These are phyloP conservation scores for Euleptes europaea DNA, from an alignment of 2,113 vertebrate genomes.

Conservation along the genomic window DNA sequence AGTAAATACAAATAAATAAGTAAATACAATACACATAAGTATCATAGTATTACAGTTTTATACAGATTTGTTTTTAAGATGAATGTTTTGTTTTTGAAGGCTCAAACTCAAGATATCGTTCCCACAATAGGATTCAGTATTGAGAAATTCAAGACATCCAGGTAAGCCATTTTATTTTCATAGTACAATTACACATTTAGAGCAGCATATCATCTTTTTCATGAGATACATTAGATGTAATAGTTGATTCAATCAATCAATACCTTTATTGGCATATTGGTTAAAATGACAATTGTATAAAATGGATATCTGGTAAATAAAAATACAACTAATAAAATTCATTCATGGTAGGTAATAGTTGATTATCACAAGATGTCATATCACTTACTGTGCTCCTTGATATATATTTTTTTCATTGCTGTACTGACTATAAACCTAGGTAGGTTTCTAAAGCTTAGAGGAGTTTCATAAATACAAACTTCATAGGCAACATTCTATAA, in stretches of 20 bases:
- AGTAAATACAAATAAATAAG: too few relatives aligned
- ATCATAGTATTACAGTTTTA: background rate
- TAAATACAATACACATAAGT: too few relatives aligned
- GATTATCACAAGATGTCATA: background rate
- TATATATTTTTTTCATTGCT: background rate
- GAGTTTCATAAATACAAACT: background rate
- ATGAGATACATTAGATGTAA: background rate
- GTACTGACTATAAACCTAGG: too few relatives aligned
- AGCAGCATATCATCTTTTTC: background rate
- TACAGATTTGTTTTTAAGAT: conserved; percentile 1
- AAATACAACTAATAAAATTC: too few relatives aligned
- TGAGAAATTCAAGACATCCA: conserved; percentile 98
- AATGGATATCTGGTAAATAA: too few relatives aligned
- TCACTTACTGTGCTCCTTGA: background rate
- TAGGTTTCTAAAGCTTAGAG: background rate
- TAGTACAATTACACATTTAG: background rate
- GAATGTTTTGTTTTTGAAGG: conserved; percentile 73
- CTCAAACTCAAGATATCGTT: conserved; percentile 95
- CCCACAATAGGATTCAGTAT: conserved; percentile 99
- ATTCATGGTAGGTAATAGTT: too few relatives aligned
- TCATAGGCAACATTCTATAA: background rate
- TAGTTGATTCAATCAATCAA: too few relatives aligned
- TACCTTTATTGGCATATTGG: too few relatives aligned
- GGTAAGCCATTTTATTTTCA: conserved; percentile 74
- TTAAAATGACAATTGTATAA: too few relatives aligned